phyloP scores from a whole-genome alignment of 2,888 invertebrate genomes.

The Teleiodes luculella region DNA sequence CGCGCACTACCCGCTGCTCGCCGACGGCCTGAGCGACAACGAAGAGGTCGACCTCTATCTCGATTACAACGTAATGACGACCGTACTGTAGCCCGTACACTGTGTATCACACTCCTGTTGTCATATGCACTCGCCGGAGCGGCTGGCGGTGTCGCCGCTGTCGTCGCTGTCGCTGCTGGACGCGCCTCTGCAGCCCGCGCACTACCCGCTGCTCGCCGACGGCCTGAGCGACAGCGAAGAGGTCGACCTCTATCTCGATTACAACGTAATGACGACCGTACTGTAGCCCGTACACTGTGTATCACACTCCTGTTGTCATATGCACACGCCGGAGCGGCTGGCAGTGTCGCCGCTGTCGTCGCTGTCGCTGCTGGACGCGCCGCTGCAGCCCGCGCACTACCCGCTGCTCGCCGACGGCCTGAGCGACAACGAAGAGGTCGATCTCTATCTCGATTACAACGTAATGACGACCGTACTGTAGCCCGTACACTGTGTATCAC shows the following conservation, averaged over 20 bases:
- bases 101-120: no score
- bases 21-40: slow-evolving; percentile 57
- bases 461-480: no score
- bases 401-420: slow-evolving; percentile 52
- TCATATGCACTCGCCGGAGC: no score
- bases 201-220: slow-evolving; percentile 52
- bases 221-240: slow-evolving; percentile 61
- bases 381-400: slow-evolving; percentile 42
- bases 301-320: no score
- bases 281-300: no score
- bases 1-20: slow-evolving; percentile 49
- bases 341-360: neutral
- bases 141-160: slow-evolving; percentile 4
- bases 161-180: neutral
- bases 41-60: slow-evolving; percentile 62
- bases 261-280: slow-evolving; percentile 1
- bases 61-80: slow-evolving; percentile 58
- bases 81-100: neutral
- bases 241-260: slow-evolving; percentile 58
- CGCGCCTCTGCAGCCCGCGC: slow-evolving; percentile 36
- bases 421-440: slow-evolving; percentile 64
- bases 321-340: no score
- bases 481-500: no score
- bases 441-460: slow-evolving; percentile 50
- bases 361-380: slow-evolving; percentile 9